Evolutionary conservation across 1,140 invertebrate genomes (phyloP).

Genomic region (Diorhabda sublineata): DNA sequence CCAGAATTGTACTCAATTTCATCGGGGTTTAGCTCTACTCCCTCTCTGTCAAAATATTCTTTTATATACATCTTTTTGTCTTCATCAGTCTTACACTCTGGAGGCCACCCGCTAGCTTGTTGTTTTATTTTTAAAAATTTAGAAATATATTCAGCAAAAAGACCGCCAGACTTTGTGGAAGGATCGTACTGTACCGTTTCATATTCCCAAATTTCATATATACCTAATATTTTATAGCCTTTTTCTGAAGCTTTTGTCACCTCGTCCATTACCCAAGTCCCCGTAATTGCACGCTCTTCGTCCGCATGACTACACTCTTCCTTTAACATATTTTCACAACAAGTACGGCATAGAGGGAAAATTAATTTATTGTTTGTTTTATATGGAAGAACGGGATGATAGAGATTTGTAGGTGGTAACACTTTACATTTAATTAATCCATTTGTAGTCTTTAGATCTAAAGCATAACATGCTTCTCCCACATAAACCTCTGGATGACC

Average conservation of each 20-base stretch:
- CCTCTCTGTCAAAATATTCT: slow-evolving; percentile 40
- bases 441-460: slow-evolving; percentile 18
- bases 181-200: slow-evolving; percentile 17
- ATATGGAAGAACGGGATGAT: slow-evolving; percentile 39
- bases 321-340: slow-evolving; percentile 23
- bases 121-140: slow-evolving; percentile 45
- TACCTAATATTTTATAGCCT: slow-evolving; percentile 21
- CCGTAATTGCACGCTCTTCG: slow-evolving; percentile 38
- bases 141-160: slow-evolving; percentile 41
- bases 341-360: slow-evolving; percentile 39
- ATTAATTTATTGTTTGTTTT: slow-evolving; percentile 37
- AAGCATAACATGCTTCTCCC: slow-evolving; percentile 8
- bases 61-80: slow-evolving; percentile 24
- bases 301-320: slow-evolving; percentile 32
- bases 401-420: slow-evolving; percentile 38
- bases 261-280: slow-evolving; percentile 46
- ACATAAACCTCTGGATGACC: slow-evolving; percentile 38
- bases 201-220: slow-evolving; percentile 25
- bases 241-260: slow-evolving; percentile 38
- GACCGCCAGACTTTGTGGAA: slow-evolving; percentile 18
- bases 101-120: slow-evolving; percentile 40
- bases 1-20: slow-evolving; percentile 21
- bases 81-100: slow-evolving; percentile 33
- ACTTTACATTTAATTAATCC: slow-evolving; percentile 39
- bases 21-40: slow-evolving; percentile 37